Evolutionary conservation across 1,140 invertebrate species (phyloP).

Genomic region (Microvelia longipes): DNA sequence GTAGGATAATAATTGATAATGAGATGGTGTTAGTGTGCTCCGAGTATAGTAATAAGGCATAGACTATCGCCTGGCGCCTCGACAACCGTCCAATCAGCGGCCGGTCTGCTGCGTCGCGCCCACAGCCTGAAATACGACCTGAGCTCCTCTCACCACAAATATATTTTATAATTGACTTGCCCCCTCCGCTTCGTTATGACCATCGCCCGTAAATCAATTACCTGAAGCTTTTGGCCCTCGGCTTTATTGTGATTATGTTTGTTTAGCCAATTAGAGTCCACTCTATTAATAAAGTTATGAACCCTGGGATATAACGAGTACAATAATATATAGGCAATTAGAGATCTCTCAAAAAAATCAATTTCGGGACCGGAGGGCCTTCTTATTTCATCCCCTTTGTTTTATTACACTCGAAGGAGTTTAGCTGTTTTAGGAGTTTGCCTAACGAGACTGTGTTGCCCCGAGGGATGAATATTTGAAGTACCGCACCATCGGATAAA

Average conservation of each 20-base stretch:
- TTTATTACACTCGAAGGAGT: background rate
- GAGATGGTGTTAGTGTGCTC: background rate
- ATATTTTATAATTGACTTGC: background rate
- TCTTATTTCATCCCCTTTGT: slow-evolving; percentile 1
- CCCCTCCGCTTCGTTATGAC: slow-evolving; percentile 7
- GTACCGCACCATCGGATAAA: background rate
- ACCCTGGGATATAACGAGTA: slow-evolving; percentile 12
- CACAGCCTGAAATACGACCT: background rate
- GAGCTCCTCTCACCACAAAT: background rate
- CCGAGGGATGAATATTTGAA: background rate
- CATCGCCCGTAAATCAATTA: slow-evolving; percentile 16
- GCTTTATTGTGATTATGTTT: slow-evolving; percentile 17
- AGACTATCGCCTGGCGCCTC: background rate
- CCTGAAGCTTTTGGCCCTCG: slow-evolving; percentile 5
- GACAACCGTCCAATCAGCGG: background rate
- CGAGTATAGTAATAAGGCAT: background rate
- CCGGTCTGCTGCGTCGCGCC: background rate
- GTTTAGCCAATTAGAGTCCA: slow-evolving; percentile 16
- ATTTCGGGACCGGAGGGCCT: slow-evolving; percentile 1
- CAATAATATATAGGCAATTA: slow-evolving; percentile 18
- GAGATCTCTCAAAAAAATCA: slow-evolving; percentile 14
- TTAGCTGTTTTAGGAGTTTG: background rate
- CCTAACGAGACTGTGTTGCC: background rate
- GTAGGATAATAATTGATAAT: background rate
- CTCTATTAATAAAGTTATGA: slow-evolving; percentile 16